Evolutionary conservation across 30 jellyfish, hydroid and myxozoan species (phyloP).

Genomic region (Euphysa ruthae): DNA sequence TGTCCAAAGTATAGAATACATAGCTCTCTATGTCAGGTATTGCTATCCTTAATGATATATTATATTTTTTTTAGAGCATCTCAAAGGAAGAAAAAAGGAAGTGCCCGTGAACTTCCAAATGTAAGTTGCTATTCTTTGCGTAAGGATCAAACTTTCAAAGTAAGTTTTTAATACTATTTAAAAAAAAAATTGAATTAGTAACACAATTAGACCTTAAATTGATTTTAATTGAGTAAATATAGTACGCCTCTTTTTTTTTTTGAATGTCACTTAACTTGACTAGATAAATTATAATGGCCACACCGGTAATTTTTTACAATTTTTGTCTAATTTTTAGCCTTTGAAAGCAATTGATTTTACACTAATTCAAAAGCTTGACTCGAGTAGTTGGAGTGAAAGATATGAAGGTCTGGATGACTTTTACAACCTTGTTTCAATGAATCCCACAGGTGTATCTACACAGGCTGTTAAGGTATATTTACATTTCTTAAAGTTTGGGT

Average conservation of each 20-base stretch:
- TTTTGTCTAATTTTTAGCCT: not conserved
- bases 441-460: constrained; percentile 60
- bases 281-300: too few relatives aligned
- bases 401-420: constrained; percentile 66
- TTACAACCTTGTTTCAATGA: constrained; percentile 63
- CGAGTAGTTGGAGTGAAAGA: constrained; percentile 86
- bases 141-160: too few relatives aligned
- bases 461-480: constrained; percentile 55
- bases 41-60: too few relatives aligned
- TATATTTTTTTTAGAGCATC: not conserved
- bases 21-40: too few relatives aligned
- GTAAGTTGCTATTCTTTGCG: not conserved
- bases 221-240: too few relatives aligned
- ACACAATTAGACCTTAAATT: too few relatives aligned
- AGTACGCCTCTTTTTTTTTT: too few relatives aligned
- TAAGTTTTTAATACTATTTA: too few relatives aligned
- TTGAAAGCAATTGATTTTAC: constrained; percentile 37
- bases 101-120: not conserved
- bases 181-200: too few relatives aligned
- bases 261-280: too few relatives aligned
- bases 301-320: too few relatives aligned
- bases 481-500: not conserved
- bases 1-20: too few relatives aligned
- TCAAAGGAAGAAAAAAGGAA: not conserved
- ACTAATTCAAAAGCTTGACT: constrained; percentile 36